Percentiles rank a stretch among this genome's conserved stretches.
Evolutionary conservation across 2,113 vertebrate genomes (phyloP).

Genomic region (Semnopithecus entellus): DNA sequence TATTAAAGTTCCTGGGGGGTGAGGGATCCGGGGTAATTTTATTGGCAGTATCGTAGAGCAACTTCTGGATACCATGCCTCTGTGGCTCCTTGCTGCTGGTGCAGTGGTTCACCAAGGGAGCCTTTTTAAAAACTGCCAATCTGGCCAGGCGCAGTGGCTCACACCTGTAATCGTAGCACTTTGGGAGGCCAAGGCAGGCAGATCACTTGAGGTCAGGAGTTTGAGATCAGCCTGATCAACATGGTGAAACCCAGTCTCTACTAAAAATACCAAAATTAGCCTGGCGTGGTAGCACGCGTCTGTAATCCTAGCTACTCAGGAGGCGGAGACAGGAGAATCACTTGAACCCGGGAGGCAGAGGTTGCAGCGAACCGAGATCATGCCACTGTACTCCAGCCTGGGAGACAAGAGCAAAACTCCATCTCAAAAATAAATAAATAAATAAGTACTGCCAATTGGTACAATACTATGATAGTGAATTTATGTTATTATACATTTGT

Average conservation of each 20-base stretch:
- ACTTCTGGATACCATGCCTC: not conserved
- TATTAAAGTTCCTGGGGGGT: not conserved
- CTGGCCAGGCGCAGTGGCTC: not conserved
- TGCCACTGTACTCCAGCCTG: not conserved
- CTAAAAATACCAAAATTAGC: not conserved
- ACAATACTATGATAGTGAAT: not conserved
- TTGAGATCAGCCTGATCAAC: not conserved
- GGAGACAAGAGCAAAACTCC: not conserved
- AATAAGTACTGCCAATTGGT: not conserved
- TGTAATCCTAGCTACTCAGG: not conserved
- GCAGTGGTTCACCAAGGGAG: not conserved
- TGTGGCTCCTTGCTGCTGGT: not conserved
- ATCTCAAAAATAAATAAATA: not conserved
- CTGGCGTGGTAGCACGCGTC: rapidly evolving
- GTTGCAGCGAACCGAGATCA: not conserved
- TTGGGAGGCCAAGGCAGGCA: not conserved
- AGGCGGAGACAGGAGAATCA: not conserved
- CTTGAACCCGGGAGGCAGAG: not conserved
- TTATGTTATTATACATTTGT: not conserved
- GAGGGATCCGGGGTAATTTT: not conserved
- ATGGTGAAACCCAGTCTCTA: not conserved
- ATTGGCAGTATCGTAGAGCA: not conserved
- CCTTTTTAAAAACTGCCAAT: not conserved
- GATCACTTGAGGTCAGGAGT: not conserved
- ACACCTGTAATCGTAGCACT: not conserved